A percentile compares a stretch with the other conserved stretches of the same genome.
Conservation (phyloP, 2,113 vertebrate species). For the Muntiacus muntjak region DNA sequence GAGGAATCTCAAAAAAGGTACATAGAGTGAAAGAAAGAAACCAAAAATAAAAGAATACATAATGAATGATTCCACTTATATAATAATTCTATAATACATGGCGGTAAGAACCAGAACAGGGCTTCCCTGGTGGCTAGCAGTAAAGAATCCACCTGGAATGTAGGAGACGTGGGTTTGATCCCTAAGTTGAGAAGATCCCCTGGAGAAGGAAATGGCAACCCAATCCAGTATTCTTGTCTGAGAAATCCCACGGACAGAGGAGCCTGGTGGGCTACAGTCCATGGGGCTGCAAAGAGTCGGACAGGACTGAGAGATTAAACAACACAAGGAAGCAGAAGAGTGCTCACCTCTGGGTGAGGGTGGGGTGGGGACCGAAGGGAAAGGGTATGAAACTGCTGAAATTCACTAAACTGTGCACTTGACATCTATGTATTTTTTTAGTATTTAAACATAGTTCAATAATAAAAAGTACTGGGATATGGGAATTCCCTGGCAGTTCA, state of each 20-base stretch:
- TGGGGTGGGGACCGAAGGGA: not conserved
- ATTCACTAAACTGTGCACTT: not conserved
- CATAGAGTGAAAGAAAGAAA: not conserved
- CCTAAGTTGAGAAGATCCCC: not conserved
- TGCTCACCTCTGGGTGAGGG: not conserved
- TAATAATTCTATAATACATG: not conserved
- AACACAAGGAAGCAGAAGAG: not conserved
- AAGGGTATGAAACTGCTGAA: not conserved
- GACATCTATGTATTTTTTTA: not conserved
- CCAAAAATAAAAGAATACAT: not conserved
- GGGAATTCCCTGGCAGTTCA: not conserved
- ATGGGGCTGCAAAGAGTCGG: not conserved
- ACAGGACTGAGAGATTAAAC: not conserved
- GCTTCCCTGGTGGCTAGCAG: not conserved
- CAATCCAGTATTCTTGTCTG: not conserved
- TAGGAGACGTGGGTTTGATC: not conserved
- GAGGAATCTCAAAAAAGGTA: not conserved
- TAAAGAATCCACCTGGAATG: not conserved
- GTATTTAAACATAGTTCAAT: slow-evolving; percentile 1
- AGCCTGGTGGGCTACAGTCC: not conserved
- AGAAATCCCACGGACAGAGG: not conserved
- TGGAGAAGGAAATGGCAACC: not conserved
- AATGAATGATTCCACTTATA: not conserved
- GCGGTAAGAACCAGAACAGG: not conserved
- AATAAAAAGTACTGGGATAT: not conserved